Evolutionary conservation across 2,113 vertebrate species (phyloP), one percentile per base, ranked within the genome.

Genomic region (Pristiophorus japonicus): DNA sequence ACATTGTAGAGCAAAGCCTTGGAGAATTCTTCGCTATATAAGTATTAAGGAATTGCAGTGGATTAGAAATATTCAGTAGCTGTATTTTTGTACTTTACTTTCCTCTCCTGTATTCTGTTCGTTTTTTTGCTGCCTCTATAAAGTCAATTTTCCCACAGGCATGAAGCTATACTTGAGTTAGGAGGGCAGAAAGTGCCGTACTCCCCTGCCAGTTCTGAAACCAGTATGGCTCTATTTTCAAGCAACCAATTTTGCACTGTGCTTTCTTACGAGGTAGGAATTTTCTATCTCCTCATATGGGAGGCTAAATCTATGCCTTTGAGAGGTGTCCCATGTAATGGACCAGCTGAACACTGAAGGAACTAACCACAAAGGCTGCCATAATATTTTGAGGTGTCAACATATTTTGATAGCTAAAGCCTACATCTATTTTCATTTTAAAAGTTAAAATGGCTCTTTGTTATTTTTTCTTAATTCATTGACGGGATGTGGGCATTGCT

Each of bases 11-110:
- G 45, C 38, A 94, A 94, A 94, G 65, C 93, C 45, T 94, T 45
- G 14, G 92, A 94, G 93, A 94, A 51, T 94, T 51, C 93, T 66
- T 94, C 27, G 55, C 91, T 47, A 24, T 94, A 94, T 94, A 51
- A 51, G 93, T 70, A 94, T 45, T 47, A 94, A 70, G 93, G 66
- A 94, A 51, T 22, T 73, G 51, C 66, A 94, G 65, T 70, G 45
- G 66, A 94, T 47, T 42, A 92, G 88, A 94, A 94, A 42, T 94
- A 73, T 51, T 70, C 65, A 51, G 93, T 47, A 34, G 65, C 8
- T 51, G 11, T 94, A 70, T 70, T 94, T 94, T 14, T 63, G 34
- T 63, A 20, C 65, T 94, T 70, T 70, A 1, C n/a, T 51, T n/a
- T 70, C 73, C 66, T 70, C 45, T 30, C 42, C 63, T 45, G 27